Conservation (phyloP, 2,113 vertebrate genomes). For the Patagioenas fasciata region DNA sequence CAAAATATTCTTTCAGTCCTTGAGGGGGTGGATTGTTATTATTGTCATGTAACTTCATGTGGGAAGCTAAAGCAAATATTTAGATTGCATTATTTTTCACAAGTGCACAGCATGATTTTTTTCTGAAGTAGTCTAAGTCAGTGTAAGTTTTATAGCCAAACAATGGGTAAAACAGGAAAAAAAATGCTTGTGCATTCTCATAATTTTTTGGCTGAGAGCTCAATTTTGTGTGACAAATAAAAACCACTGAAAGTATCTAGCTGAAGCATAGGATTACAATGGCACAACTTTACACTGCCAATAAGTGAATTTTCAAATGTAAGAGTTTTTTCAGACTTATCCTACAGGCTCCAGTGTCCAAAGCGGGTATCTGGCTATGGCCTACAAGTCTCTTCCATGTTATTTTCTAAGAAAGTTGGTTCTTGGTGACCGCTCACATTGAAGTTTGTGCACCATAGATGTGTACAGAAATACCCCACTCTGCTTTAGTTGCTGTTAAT, state of each 20-base stretch:
- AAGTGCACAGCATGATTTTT: background rate
- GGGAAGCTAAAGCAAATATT: background rate
- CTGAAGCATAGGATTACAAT: background rate
- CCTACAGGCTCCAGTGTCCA: fast-evolving
- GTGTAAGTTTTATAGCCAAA: background rate
- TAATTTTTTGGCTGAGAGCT: background rate
- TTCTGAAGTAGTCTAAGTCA: background rate
- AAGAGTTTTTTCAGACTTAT: background rate
- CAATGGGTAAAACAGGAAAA: background rate
- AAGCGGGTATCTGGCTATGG: background rate
- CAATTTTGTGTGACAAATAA: background rate
- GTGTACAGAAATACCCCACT: background rate
- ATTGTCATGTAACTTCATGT: background rate
- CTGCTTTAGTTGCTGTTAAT: background rate
- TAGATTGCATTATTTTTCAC: background rate
- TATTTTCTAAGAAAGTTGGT: background rate
- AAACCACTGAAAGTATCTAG: background rate
- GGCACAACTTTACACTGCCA: background rate
- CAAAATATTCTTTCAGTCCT: background rate
- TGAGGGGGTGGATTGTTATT: background rate
- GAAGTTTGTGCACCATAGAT: background rate
- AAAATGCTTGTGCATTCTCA: background rate
- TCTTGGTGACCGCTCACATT: background rate
- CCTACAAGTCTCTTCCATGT: background rate
- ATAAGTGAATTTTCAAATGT: background rate